phyloP scores from a whole-genome alignment of 2,113 vertebrate genomes.

The Gymnobelideus leadbeateri region DNA sequence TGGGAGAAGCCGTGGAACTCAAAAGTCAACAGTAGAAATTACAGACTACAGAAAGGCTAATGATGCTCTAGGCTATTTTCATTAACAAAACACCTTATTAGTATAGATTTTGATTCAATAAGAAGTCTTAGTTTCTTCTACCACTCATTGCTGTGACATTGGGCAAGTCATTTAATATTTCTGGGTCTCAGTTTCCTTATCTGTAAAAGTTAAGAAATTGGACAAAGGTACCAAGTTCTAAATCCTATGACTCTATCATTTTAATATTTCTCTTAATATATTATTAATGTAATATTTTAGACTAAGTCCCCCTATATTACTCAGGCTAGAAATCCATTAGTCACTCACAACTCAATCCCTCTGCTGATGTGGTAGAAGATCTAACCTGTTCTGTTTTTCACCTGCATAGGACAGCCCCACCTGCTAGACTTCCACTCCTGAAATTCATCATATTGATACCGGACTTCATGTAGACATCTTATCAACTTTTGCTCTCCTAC shows the following conservation, averaged over 20 bases:
- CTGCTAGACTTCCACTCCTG: not conserved
- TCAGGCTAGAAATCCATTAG: not conserved
- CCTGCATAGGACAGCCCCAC: not conserved
- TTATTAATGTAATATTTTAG: not conserved
- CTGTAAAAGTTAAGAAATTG: not conserved
- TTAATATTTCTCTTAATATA: not conserved
- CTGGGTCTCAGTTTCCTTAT: not conserved
- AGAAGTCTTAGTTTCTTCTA: not conserved
- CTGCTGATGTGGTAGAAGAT: not conserved
- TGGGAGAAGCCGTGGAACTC: not conserved
- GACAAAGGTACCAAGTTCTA: not conserved
- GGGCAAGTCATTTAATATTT: not conserved
- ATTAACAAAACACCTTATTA: not conserved
- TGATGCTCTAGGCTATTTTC: not conserved
- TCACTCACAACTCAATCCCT: not conserved
- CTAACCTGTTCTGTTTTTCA: not conserved
- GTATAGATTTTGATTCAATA: not conserved
- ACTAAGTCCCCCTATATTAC: too few relatives aligned
- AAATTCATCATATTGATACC: not conserved
- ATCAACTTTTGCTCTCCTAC: not conserved
- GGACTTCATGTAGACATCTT: not conserved
- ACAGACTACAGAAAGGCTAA: not conserved
- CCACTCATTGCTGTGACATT: not conserved
- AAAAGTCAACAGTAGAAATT: not conserved
- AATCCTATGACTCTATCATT: not conserved